phyloP scores from a whole-genome alignment of 2,113 vertebrate species.

The Loxodonta africana region DNA sequence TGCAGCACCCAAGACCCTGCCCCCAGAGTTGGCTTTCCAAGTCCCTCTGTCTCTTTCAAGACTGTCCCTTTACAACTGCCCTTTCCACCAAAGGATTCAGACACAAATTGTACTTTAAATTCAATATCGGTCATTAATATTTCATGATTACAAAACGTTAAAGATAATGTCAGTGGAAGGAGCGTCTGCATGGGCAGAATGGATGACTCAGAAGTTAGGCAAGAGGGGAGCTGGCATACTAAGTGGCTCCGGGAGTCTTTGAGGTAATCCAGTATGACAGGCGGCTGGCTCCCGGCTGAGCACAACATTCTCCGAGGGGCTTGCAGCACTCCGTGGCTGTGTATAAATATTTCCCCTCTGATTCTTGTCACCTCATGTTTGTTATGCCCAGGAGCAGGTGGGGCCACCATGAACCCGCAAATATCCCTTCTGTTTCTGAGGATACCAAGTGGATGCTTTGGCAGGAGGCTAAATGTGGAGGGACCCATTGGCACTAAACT shows the following conservation, averaged over 20 bases:
- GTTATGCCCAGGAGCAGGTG: slow-evolving; percentile 50
- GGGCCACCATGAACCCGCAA: accelerated
- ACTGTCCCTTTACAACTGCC: slow-evolving; percentile 87
- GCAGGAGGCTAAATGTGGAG: accelerated
- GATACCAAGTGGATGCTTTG: not conserved
- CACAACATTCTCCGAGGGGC: slow-evolving; percentile 78
- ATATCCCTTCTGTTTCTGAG: not conserved
- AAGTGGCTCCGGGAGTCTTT: slow-evolving; percentile 79
- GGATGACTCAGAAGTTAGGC: slow-evolving; percentile 89
- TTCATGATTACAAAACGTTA: slow-evolving; percentile 92
- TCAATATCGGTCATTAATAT: slow-evolving; percentile 92
- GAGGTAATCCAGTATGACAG: slow-evolving; percentile 86
- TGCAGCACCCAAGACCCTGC: accelerated
- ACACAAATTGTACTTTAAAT: slow-evolving; percentile 91
- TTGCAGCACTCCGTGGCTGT: slow-evolving; percentile 54
- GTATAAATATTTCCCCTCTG: slow-evolving; percentile 86
- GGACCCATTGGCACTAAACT: not conserved
- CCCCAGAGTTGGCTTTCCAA: accelerated
- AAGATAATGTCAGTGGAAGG: slow-evolving; percentile 90
- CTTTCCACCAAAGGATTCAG: slow-evolving; percentile 88
- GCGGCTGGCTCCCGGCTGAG: slow-evolving; percentile 77
- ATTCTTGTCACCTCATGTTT: slow-evolving; percentile 87
- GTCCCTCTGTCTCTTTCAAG: slow-evolving; percentile 33
- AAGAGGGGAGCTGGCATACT: slow-evolving; percentile 80
- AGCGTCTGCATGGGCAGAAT: slow-evolving; percentile 86